Base-by-base conservation (phyloP, 1,140 invertebrate species). In the Rhizoglyphus robini region DNA sequence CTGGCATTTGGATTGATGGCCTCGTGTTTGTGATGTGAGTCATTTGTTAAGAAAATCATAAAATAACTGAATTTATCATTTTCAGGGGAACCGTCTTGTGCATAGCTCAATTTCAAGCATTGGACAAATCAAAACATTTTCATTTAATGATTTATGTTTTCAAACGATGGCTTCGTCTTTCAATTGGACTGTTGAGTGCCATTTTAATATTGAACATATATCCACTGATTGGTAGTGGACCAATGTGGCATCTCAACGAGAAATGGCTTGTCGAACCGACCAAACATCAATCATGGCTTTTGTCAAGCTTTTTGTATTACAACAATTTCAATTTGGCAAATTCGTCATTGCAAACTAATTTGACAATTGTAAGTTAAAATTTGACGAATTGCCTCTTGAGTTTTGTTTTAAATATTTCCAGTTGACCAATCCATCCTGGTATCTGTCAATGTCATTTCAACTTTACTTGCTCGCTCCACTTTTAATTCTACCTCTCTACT, bases 1-100 rank as follows among this genome's bases (percentile, higher is more conserved):
- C 5, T n/a, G 36, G 36, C 36, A 11, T 60, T 11, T 60, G 58
- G 58, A 41, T 60, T 32, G 58, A 60, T 27, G 58, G 58, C 20
- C 25, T 60, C 5, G 25, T 60, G 18, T 60, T 60, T n/a, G 32
- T 34, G 15, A 41, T 41, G 36, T 41, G 18, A 41, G 18, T 41
- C 8, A 18, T 41, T 41, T 41, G 36, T 41, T n/a, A n/a, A n/a
- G n/a, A n/a, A n/a, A 41, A 11, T 11, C 18, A 41, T 41, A 11
- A 41, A 11, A 11, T 41, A 41, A 11, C 18, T 41, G 18, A 11
- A 11, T 41, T 41, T 41, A 41, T 41, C 18, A 41, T 41, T 41
- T 41, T 41, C 18, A 41, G 36, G 36, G 36, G 36, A 41, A 18
- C 18, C 36, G 18, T 41, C 18, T 18, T 41, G 8, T 41, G 36